Base-by-base conservation (phyloP, 2,888 invertebrate species). In the Macropis europaea region DNA sequence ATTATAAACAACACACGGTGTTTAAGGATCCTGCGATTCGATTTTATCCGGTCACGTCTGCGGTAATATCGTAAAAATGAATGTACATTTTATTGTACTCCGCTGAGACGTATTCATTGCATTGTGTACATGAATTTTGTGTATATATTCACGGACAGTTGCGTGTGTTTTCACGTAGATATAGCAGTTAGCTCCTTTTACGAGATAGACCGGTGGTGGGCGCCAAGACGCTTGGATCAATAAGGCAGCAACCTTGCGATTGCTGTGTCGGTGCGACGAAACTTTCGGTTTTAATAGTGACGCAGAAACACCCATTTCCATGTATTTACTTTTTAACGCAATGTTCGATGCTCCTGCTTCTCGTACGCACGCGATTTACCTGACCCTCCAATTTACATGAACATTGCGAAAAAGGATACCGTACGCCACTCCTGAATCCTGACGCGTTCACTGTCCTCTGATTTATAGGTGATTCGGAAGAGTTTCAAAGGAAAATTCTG, bases 211-310 rank as follows among this genome's bases (percentile, higher is more conserved):
- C 36, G 40, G 13, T 60, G 56, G 69, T 47, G 60, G 43, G 54
- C 48, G 64, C 57, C 77, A 71, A 74, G 71, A 74, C 63, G 59
- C 68, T 67, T 38, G 67, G 82, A 85, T 85, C 83, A 84, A 85
- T 85, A 84, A 82, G 80, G 69, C 63, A 71, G 72, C 76, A 80
- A 73, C 77, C 76, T 78, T 76, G 68, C 76, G 64, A 83, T 82
- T 63, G 62, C 66, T 56, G 42, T 50, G 30, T 57, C 36, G 56
- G 17, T 69, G 75, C 73, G 75, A 75, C 76, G 60, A 78, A 74
- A 82, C 61, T 81, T 77, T 76, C 72, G 62, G 67, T 78, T 78
- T 72, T 72, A 62, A 50, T 13, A 52, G 43, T 48, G 42, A 40
- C 47, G 30, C 50, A 42, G 42, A 53, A 15, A 60, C 50, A 32